Evolutionary conservation across 1,140 invertebrate species (phyloP).

Genomic region (Drosophila sp.): DNA sequence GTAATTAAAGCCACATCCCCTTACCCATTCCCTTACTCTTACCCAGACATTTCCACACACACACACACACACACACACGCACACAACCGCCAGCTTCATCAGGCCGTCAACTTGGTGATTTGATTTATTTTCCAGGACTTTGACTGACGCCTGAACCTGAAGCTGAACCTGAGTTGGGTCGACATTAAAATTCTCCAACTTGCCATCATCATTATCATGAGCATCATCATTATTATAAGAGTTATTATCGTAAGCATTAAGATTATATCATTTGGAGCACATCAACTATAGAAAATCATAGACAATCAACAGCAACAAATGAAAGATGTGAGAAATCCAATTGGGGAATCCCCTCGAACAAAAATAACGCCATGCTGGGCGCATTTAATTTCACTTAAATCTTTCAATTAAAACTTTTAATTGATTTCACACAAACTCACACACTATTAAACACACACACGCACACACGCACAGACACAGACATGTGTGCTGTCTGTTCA

Average conservation of each 20-base stretch:
- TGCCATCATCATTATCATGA: neutral
- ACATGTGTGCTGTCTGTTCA: neutral
- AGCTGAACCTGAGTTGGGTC: conserved; percentile 10
- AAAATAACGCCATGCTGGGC: conserved; percentile 1
- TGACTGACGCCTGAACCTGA: conserved; percentile 19
- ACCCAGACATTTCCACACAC: no score
- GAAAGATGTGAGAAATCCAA: neutral
- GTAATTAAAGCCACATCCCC: conserved; percentile 43
- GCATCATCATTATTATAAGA: conserved; percentile 1
- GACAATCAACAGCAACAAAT: conserved; percentile 21
- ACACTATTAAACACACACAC: conserved; percentile 24
- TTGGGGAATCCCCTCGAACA: conserved; percentile 1
- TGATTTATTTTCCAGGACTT: conserved; percentile 52
- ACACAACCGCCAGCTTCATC: neutral
- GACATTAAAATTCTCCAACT: neutral
- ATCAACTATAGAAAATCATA: conserved; percentile 44
- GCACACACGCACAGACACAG: conserved; percentile 6
- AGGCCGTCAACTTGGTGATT: conserved; percentile 48
- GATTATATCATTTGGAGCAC: conserved; percentile 8
- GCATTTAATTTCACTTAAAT: conserved; percentile 73
- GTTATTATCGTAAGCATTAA: conserved; percentile 8
- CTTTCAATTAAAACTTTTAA: conserved; percentile 79
- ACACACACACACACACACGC: neutral
- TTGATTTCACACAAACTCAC: conserved; percentile 68
- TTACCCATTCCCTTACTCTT: no score